Evolutionary conservation across 2,797 vertebrate genomes (phyloP).

Genomic region (Silurus aristotelis): DNA sequence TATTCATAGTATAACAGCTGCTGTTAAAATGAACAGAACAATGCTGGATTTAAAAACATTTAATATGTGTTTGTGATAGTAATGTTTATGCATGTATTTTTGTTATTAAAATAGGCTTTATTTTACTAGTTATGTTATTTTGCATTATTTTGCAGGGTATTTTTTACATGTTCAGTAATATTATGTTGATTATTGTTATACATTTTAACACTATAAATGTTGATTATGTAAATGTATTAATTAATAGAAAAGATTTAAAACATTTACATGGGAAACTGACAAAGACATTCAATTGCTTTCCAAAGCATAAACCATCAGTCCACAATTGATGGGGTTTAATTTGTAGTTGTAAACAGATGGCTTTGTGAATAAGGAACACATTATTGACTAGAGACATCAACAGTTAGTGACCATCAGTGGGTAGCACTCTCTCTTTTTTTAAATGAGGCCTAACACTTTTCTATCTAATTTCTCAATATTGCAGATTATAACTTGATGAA

Average conservation of each 20-base stretch:
- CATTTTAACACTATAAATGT: background rate
- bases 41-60: slow-evolving; percentile 22
- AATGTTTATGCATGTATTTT: slow-evolving; percentile 7
- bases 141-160: slow-evolving; percentile 22
- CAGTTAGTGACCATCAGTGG: background rate
- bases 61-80: slow-evolving; percentile 15
- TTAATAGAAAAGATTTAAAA: background rate
- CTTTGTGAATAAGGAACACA: background rate
- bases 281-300: background rate
- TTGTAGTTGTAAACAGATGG: background rate
- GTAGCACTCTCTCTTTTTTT: background rate
- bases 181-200: too few relatives aligned
- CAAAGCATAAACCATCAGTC: background rate
- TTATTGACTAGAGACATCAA: slow-evolving; percentile 2
- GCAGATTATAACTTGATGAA: background rate
- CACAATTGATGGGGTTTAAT: background rate
- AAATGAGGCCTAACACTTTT: background rate
- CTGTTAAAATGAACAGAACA: slow-evolving; percentile 4
- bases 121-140: background rate
- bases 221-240: background rate
- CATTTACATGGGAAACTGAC: background rate
- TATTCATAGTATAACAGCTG: background rate
- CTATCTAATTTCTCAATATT: background rate
- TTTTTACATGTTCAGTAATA: background rate
- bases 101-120: background rate